Evolutionary conservation across 2,888 invertebrate species (phyloP).

Genomic region (Parnassius smintheus): DNA sequence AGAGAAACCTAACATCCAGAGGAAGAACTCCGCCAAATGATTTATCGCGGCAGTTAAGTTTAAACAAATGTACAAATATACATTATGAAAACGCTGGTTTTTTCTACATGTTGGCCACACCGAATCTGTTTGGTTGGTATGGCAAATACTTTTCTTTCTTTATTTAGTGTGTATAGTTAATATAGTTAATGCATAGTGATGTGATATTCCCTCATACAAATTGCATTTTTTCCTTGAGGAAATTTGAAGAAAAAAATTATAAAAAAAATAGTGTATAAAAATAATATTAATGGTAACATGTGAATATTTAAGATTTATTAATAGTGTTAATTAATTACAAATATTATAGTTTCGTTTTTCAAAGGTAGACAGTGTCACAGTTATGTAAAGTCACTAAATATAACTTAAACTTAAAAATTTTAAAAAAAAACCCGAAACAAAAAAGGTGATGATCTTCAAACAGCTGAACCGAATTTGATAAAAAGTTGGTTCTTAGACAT

Average conservation of each 20-base stretch:
- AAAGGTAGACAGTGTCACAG: conserved; percentile 6
- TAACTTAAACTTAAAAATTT: too few species aligned
- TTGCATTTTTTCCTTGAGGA: conserved; percentile 9
- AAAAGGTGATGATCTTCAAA: too few species aligned
- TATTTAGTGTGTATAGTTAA: conserved; percentile 19
- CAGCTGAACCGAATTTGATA: too few species aligned
- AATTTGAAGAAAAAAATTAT: conserved; percentile 14
- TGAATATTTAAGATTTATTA: conserved; percentile 22
- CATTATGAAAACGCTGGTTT: conserved; percentile 8
- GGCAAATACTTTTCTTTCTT: conserved; percentile 8
- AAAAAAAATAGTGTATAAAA: conserved; percentile 20
- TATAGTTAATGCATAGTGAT: conserved; percentile 10
- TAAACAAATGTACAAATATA: conserved; percentile 32
- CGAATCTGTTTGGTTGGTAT: neutral
- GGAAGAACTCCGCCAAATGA: conserved; percentile 69
- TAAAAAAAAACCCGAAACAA: too few species aligned
- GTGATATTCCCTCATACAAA: conserved; percentile 15
- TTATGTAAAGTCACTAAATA: neutral
- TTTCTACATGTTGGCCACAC: conserved; percentile 1
- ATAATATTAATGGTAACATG: conserved; percentile 10
- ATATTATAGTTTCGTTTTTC: conserved; percentile 3
- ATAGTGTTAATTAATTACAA: conserved; percentile 13
- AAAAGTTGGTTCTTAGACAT: too few species aligned
- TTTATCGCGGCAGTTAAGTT: conserved; percentile 8
- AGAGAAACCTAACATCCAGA: conserved; percentile 40